These are phyloP conservation scores for Drosophila guanche DNA, from an alignment of 1,140 invertebrate genomes.

Conservation along the genomic window DNA sequence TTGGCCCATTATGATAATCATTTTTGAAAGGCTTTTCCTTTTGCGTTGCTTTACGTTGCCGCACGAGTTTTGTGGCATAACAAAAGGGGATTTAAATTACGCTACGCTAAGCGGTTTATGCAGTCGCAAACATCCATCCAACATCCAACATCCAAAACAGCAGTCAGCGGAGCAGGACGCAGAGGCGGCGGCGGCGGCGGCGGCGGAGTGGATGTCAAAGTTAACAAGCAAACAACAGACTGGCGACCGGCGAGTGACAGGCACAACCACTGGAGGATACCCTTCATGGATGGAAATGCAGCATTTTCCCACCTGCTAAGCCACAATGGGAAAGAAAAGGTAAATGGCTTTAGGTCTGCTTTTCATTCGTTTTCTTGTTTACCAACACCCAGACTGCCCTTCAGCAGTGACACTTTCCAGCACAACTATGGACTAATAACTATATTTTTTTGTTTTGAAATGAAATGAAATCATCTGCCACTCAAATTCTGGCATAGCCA, in stretches of 20 bases:
- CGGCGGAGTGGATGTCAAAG: slow-evolving; percentile 29
- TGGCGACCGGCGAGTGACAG: too few species aligned
- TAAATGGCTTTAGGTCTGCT: too few species aligned
- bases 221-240: slow-evolving; percentile 50
- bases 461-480: too few species aligned
- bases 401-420: too few species aligned
- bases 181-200: slow-evolving; percentile 17
- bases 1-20: slow-evolving; percentile 66
- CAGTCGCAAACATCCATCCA: slow-evolving; percentile 38
- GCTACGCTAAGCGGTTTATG: slow-evolving; percentile 74
- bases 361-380: too few species aligned
- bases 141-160: slow-evolving; percentile 17
- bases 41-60: slow-evolving; percentile 7
- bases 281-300: background rate
- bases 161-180: slow-evolving; percentile 35
- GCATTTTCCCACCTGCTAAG: too few species aligned
- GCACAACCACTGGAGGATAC: slow-evolving; percentile 18
- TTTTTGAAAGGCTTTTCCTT: slow-evolving; percentile 56
- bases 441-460: too few species aligned
- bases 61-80: slow-evolving; percentile 63
- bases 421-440: too few species aligned
- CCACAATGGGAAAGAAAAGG: too few species aligned
- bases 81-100: slow-evolving; percentile 75
- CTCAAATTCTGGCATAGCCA: too few species aligned
- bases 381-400: too few species aligned